Conservation (phyloP, 2,113 vertebrate species). For the Tetrao urogallus region DNA sequence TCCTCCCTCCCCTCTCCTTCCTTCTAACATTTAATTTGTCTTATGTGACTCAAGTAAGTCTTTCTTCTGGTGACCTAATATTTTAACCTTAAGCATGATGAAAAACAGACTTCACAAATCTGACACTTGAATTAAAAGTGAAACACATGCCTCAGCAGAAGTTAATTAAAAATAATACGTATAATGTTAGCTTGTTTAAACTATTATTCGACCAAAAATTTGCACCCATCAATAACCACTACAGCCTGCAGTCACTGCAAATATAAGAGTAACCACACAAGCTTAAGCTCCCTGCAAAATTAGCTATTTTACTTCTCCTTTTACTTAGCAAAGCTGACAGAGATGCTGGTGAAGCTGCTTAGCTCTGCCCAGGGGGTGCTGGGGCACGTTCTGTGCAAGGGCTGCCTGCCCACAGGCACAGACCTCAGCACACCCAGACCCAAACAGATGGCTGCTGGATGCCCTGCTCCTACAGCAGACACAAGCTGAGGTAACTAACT, state of each 20-base stretch:
- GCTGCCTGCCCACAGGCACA: fast-evolving
- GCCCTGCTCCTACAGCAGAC: background rate
- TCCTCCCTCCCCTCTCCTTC: slow-evolving; percentile 53
- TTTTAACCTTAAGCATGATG: slow-evolving; percentile 61
- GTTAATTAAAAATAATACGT: slow-evolving; percentile 67
- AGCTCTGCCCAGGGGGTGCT: background rate
- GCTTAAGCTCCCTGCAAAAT: background rate
- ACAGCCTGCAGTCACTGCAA: background rate
- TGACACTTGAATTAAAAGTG: slow-evolving; percentile 48
- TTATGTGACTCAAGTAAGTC: slow-evolving; percentile 38
- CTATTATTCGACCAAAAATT: slow-evolving; percentile 22
- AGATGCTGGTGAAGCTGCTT: background rate
- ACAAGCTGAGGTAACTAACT: background rate
- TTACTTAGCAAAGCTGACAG: background rate
- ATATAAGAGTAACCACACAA: background rate
- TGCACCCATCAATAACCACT: slow-evolving; percentile 4
- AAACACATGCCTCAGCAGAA: slow-evolving; percentile 48
- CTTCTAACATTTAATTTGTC: slow-evolving; percentile 64
- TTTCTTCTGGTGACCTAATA: slow-evolving; percentile 58
- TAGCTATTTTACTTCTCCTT: background rate
- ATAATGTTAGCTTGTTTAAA: slow-evolving; percentile 24
- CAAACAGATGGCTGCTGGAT: fast-evolving
- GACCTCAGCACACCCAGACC: background rate
- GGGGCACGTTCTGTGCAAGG: background rate
- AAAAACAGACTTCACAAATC: slow-evolving; percentile 55